Conservation (phyloP, 1,140 invertebrate genomes). For the Formica exsecta region DNA sequence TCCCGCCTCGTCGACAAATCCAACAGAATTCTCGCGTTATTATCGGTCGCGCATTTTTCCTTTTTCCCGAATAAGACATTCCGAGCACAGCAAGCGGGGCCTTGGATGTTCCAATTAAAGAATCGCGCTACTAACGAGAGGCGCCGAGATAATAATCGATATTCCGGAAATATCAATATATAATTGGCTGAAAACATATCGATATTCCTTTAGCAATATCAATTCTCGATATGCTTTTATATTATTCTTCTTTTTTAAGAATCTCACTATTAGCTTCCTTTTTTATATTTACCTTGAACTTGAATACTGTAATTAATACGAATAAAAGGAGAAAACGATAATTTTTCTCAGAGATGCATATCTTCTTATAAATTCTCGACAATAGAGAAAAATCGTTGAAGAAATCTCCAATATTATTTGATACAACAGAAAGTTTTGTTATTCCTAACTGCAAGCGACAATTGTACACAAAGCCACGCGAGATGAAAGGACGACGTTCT, state of each 20-base stretch:
- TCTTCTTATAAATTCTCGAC: constrained; percentile 4
- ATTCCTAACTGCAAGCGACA: background rate
- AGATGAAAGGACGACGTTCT: background rate
- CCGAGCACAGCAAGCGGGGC: background rate
- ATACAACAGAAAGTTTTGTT: constrained; percentile 1
- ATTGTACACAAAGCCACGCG: background rate
- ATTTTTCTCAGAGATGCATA: background rate
- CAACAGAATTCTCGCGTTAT: constrained; percentile 63
- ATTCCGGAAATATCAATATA: background rate
- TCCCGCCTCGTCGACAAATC: constrained; percentile 24
- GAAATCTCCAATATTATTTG: background rate
- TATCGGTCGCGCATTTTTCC: constrained; percentile 25
- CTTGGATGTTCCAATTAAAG: constrained; percentile 37
- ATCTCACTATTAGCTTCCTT: background rate
- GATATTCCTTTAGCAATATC: background rate
- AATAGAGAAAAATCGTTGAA: background rate
- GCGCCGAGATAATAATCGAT: background rate
- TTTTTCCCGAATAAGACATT: constrained; percentile 36
- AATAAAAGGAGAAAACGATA: background rate
- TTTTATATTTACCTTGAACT: background rate
- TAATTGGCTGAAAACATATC: background rate
- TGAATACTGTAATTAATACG: background rate
- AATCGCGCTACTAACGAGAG: background rate
- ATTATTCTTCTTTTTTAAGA: background rate
- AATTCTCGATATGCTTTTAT: background rate